Base-by-base conservation (phyloP, 1,140 invertebrate genomes). In the Megalopta genalis region DNA sequence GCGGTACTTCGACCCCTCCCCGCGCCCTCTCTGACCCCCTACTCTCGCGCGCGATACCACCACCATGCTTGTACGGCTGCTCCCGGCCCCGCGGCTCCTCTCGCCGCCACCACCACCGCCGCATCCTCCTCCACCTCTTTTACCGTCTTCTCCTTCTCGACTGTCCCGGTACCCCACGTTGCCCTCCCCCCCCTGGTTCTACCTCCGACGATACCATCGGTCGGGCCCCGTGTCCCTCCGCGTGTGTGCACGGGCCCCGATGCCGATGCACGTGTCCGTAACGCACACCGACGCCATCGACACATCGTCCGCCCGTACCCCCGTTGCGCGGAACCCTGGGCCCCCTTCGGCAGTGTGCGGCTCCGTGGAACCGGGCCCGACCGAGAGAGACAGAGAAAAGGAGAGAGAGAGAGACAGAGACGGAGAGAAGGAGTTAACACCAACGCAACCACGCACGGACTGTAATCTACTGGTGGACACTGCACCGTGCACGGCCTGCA, bases 1-100 rank as follows among this genome's bases (percentile, higher is more conserved):
- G 90, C 90, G 90, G 89, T 90, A 90, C 90, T 90, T 88, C 69
- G 73, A 75, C 75, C 67, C 71, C 84, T 78, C 78, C 83, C 79
- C 62, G 76, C 69, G 68, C 60, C 67, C 82, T 65, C 77, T 32
- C 72, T 21, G 66, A 74, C 60, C 81, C 82, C 85, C 70, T 78
- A 32, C 74, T 68, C 18, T 49, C 64, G 25, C 23, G 37, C 64
- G 63, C 64, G 66, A 52, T 62, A 21, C 77, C 80, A 64, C 49
- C 82, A 62, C 72, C 77, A 67, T 72, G 62, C 18, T 23, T 73
- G 42, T 42, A 27, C 49, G 32, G 25, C 70, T 18, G 76, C 84
- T 54, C 70, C n/a, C 7, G 16, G 10, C 62, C 62, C 62, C 72
- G 39, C 65, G 2, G 42, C 59, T 70, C 9, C 12, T 16, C 57